Base-by-base conservation (phyloP, 2,113 vertebrate species). In the Muscicapa adusta region DNA sequence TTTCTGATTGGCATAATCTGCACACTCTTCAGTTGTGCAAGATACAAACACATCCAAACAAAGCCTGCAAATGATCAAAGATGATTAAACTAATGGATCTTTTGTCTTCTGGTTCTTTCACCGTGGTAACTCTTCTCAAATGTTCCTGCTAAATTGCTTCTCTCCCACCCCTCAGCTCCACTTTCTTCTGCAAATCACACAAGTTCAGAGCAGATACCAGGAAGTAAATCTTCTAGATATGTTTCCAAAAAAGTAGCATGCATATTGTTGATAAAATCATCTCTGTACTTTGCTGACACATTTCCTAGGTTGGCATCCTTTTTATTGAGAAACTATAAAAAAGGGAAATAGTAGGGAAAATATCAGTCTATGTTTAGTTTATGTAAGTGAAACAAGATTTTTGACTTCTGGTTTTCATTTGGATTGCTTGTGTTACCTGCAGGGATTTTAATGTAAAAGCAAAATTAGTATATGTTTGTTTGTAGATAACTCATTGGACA, bases 51-150 rank as follows among this genome's bases (percentile, higher is more conserved):
- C 42, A 68, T 65, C 62, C 48, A 77, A 96, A 91, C 72, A 86
- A 94, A 86, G 66, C 34, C 63, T 85, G 60, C 24, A 94, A 63
- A 33, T 74, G 24, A 84, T 91, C 74, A 83, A 65, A 86, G 68
- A 74, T 72, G 6, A 95, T 83, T 89, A 86, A 94, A 82, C 82
- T 85, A 88, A 94, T 81, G 45, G 65, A 73, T 93, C 67, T 88
- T 94, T 78, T 89, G 71, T 80, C 73, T 77, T 93, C 42, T 53
- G 5, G 48, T 88, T 53, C 74, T 92, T 81, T 95, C 92, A 91
- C 68, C 20, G 18, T 92, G 36, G 40, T 78, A 74, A 88, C 50
- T 25, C 8, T 42, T 81, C 43, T 75, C 63, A 80, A 76, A 61
- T 57, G 40, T 45, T 93, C 67, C 83, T 94, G 85, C 94, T 56